Base-by-base conservation (phyloP, 2,888 invertebrate genomes). In the Podabrus alpinus region DNA sequence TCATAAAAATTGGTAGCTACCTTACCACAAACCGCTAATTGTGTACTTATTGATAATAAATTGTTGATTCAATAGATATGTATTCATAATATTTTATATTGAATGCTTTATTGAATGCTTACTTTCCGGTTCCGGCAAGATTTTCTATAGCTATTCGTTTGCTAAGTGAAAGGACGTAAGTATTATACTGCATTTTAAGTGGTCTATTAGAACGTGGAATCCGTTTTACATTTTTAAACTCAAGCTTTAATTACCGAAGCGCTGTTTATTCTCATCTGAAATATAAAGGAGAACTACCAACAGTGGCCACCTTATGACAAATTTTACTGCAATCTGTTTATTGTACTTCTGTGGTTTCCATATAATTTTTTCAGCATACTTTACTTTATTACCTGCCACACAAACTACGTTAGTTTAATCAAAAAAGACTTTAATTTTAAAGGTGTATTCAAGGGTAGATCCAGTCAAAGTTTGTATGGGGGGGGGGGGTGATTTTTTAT, bases 81-180 rank as follows among this genome's bases (percentile, higher is more conserved):
- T 21, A 21, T 7, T 1, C 7, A 21, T 19, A 19, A n/a, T n/a
- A n/a, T 29, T 45, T 5, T 45, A n/a, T 45, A n/a, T n/a, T 9
- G n/a, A n/a, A 21, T 21, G 21, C 7, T 21, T 7, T 21, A 21
- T 21, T 7, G 3, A 21, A n/a, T n/a, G 45, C 45, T 61, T 66
- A 13, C 16, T 66, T 72, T 72, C 68, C 72, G 72, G 72, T 72
- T 72, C 72, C 72, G 72, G 62, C 9, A 72, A 19, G 15, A 72
- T 25, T 72, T 68, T 45, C 68, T 68, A 29, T 21, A n/a, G 5
- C 7, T 45, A 25, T 59, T 24, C 16, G 70, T 60, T 71, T 66
- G 60, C 16, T 7, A 13, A 72, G 72, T 72, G 72, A 72, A 72
- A 72, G 72, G 72, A 67, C 7, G 17, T 64, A 64, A 19, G 45